Conservation (phyloP, 2,113 vertebrate genomes). For the Clinocottus analis region DNA sequence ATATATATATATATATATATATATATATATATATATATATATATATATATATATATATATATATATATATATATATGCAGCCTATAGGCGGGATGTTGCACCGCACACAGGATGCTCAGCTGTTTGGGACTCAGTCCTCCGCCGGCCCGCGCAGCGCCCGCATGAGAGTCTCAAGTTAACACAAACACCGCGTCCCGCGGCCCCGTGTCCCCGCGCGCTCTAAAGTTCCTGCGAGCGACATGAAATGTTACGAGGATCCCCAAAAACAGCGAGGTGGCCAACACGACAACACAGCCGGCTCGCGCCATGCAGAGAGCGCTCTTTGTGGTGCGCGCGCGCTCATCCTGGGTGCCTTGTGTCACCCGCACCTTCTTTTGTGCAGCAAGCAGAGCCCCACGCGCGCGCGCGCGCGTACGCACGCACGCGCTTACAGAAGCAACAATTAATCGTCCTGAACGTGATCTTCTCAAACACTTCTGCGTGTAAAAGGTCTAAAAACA, state of each 20-base stretch:
- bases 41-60: no score
- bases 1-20: no score
- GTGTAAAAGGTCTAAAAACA: neutral
- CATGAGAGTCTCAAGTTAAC: conserved; percentile 66
- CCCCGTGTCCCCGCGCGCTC: conserved; percentile 22
- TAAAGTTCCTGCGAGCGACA: conserved; percentile 46
- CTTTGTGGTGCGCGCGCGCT: conserved; percentile 38
- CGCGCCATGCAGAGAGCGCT: conserved; percentile 49
- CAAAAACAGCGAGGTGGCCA: neutral
- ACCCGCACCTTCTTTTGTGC: conserved; percentile 78
- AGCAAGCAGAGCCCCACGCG: conserved; percentile 48
- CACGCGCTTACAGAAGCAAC: neutral
- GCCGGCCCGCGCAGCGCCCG: conserved; percentile 27
- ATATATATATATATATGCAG: no score
- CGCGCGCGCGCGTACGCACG: conserved; percentile 18
- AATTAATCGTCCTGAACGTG: neutral
- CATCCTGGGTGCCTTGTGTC: conserved; percentile 26
- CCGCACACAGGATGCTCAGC: neutral
- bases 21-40: no score
- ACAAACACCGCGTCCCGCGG: conserved; percentile 71
- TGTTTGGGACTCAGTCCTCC: conserved; percentile 8
- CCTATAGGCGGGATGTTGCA: neutral
- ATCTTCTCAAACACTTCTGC: conserved; percentile 10
- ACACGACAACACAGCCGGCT: neutral
- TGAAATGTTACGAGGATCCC: neutral